Evolutionary conservation across 2,797 vertebrate species (phyloP), one percentile per base, ranked within the genome.

Genomic region (Kryptolebias ocellatus): DNA sequence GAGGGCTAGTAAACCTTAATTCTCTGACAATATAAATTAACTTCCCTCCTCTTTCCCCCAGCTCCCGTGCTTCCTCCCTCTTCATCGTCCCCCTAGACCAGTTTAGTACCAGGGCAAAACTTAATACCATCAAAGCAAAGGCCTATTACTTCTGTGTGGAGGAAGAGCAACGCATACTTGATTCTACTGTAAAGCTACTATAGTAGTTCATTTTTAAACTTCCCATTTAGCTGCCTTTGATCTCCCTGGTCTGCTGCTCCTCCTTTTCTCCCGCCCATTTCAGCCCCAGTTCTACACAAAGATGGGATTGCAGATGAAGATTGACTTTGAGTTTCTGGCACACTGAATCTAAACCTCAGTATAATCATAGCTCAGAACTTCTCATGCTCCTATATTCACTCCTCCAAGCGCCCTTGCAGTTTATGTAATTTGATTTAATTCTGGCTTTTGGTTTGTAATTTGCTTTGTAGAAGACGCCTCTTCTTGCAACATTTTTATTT

Each of bases 41-140:
- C 70, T 39, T 46, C 47, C 31, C 29, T 56, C 64, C 34, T 65
- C 79, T 55, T 24, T 74, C 44, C 37, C 5, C 11, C 20, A 49
- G 34, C 37, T 12, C 4, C 52, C 29, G 4, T 12, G n/a, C 58
- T 42, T 8, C 52, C 44, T 59, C 28, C 37, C 47, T 70, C 52
- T 56, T 59, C 56, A 37, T 10, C 52, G 74, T 72, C 63, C 72
- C 67, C 68, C 64, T 29, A 51, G 74, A 63, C 65, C 73, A 72
- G 64, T 87, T 79, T 76, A 86, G 68, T 76, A 71, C 66, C 44
- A 53, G 68, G 74, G 78, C 69, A 69, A 79, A 65, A 70, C 77
- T 62, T 85, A 85, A 85, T 90, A 80, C 70, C 83, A 86, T 87
- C 87, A 92, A 90, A 90, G 86, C 71, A 50, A 64, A 67, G 72